A percentile compares a stretch with the other conserved stretches of the same genome.
Evolutionary conservation across 2,888 invertebrate genomes (phyloP).

Genomic region (Escarpia spicata): DNA sequence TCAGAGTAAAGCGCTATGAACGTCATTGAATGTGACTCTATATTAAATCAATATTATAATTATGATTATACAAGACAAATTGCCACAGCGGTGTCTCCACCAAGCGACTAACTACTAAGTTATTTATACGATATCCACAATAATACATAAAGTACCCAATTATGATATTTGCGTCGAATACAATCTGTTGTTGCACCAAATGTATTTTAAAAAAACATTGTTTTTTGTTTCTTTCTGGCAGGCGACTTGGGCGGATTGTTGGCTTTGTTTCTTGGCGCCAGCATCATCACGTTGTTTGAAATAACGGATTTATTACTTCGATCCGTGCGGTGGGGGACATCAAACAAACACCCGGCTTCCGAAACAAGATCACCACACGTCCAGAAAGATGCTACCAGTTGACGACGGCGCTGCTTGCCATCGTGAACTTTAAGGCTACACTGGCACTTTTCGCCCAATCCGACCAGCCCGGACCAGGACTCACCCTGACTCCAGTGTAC

Average conservation of each 20-base stretch:
- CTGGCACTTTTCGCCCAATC: not conserved
- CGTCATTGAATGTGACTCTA: too few relatives aligned
- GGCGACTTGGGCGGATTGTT: slow-evolving; percentile 36
- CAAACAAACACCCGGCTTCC: not conserved
- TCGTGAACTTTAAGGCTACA: not conserved
- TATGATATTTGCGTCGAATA: not conserved
- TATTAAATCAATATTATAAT: too few relatives aligned
- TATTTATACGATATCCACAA: too few relatives aligned
- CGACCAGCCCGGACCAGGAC: too few relatives aligned
- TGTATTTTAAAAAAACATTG: not conserved
- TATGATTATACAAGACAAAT: too few relatives aligned
- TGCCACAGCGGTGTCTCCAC: too few relatives aligned
- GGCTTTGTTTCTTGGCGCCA: slow-evolving; percentile 38
- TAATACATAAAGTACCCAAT: too few relatives aligned
- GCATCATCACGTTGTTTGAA: slow-evolving; percentile 35
- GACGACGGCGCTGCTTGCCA: not conserved
- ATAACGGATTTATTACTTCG: slow-evolving; percentile 4
- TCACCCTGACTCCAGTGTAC: too few relatives aligned
- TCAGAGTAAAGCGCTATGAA: too few relatives aligned
- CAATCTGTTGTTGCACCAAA: not conserved
- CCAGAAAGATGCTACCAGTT: not conserved
- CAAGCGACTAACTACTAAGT: too few relatives aligned
- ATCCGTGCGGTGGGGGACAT: not conserved
- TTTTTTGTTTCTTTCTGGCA: slow-evolving; percentile 21
- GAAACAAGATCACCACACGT: not conserved